Evolutionary conservation across 2,888 invertebrate species (phyloP), one percentile per base, ranked within the genome.

Genomic region (Griposia aprilina): DNA sequence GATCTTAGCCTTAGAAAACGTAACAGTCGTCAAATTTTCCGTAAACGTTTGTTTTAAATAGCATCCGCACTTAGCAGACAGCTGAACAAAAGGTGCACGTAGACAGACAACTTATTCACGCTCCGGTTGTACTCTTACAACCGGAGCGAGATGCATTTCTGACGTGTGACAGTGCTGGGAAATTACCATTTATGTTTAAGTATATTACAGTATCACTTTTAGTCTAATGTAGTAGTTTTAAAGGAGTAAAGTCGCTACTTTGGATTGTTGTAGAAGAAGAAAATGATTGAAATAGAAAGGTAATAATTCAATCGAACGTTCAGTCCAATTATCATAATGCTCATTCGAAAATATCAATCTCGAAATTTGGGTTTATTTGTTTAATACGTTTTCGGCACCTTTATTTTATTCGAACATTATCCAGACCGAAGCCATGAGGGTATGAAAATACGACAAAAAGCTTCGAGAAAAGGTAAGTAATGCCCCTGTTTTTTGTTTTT

Each of bases 21-120:
- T n/a, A n/a, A 36, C 17, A 60, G 15, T 11, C 17, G 3, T 48
- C 26, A 20, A 55, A 62, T 80, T 36, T 55, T 26, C 26, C 23
- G 0, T 26, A 48, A 26, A 30, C 36, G 6, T 62, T 45, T 71
- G 36, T 30, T n/a, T 62, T 57, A 62, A 62, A 55, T 63, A 63
- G 81, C 81, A 30, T 30, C 36, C 20, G 36, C n/a, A 55, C 55
- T 62, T 36, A 6, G 20, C 10, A 57, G 20, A 15, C 55, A 57
- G 63, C 26, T 63, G 6, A n/a, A 78, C 20, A 78, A 78, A 50
- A 81, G 71, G 26, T 63, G 63, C 73, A 65, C 11, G 20, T 13
- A 57, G 57, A 45, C 63, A 63, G 23, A 26, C 7, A 70, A 52
- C 41, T 45, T 55, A 8, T 81, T 78, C 74, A 81, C 50, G 30